A percentile compares a stretch with the other conserved stretches of the same genome.
These are phyloP conservation scores for Cylloceria caligata DNA, from an alignment of 2,888 invertebrate genomes.

Conservation along the genomic window DNA sequence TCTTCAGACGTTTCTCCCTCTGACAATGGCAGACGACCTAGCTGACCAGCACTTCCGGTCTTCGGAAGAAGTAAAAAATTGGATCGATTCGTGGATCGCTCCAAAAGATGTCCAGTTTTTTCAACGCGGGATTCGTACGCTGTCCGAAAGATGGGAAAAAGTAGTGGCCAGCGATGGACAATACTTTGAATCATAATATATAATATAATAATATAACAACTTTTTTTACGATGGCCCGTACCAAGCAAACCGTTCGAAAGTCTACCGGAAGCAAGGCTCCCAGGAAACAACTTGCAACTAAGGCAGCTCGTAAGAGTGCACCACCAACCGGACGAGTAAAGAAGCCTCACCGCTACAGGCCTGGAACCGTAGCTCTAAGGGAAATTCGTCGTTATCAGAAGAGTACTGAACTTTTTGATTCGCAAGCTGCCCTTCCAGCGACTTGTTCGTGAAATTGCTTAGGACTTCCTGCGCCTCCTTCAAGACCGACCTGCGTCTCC, in stretches of 20 bases:
- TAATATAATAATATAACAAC: too few relatives aligned
- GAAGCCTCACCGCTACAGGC: conserved; percentile 11
- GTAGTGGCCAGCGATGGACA: too few relatives aligned
- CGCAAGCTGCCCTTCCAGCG: conserved; percentile 16
- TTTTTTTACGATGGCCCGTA: not conserved
- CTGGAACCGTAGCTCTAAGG: conserved; percentile 1
- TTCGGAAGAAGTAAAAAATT: too few relatives aligned
- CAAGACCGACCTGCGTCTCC: conserved; percentile 2
- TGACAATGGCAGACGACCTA: too few relatives aligned
- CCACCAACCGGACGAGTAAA: conserved; percentile 11
- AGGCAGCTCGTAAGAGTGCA: conserved; percentile 10
- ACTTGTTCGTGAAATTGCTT: conserved; percentile 13
- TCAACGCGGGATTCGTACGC: too few relatives aligned
- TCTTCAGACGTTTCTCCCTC: too few relatives aligned
- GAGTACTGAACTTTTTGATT: conserved; percentile 2
- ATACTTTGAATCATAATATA: too few relatives aligned
- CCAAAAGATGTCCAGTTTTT: too few relatives aligned
- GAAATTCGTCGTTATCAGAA: conserved; percentile 22
- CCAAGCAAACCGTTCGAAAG: conserved; percentile 6
- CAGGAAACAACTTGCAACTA: conserved; percentile 5
- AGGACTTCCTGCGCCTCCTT: conserved; percentile 2
- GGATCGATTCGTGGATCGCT: too few relatives aligned
- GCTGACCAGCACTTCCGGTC: too few relatives aligned
- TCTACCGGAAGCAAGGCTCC: conserved; percentile 4
- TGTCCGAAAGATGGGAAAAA: too few relatives aligned